A percentile compares a stretch with the other conserved stretches of the same genome.
phyloP scores from a whole-genome alignment of 2,888 invertebrate species.

The Cheilosia soror region DNA sequence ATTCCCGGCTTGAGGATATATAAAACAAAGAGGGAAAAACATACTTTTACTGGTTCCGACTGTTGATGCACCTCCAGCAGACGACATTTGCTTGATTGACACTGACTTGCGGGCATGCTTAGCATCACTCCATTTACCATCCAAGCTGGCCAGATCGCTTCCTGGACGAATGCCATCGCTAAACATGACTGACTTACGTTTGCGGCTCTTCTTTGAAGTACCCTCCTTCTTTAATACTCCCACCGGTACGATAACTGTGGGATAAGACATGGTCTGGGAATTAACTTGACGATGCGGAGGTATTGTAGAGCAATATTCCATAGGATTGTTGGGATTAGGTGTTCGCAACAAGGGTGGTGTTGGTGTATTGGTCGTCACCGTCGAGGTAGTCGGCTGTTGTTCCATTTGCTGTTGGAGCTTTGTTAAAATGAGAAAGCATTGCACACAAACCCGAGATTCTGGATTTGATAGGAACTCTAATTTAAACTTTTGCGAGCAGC shows the following conservation, averaged over 20 bases:
- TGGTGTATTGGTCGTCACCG: conserved; percentile 48
- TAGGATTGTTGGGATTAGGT: conserved; percentile 93
- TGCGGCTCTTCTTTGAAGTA: conserved; percentile 84
- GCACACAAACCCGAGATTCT: conserved; percentile 91
- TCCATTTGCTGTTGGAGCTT: conserved; percentile 81
- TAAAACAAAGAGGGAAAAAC: not conserved
- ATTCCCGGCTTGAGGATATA: too few species aligned
- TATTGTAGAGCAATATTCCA: conserved; percentile 93
- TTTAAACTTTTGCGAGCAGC: conserved; percentile 89
- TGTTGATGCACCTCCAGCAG: conserved; percentile 14
- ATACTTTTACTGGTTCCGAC: conserved; percentile 40
- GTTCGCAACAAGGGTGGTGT: conserved; percentile 81
- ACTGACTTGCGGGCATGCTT: conserved; percentile 80
- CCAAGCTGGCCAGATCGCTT: conserved; percentile 92
- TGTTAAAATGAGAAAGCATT: conserved; percentile 87
- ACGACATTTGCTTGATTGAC: conserved; percentile 5
- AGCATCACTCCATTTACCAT: conserved; percentile 86
- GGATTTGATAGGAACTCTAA: conserved; percentile 89
- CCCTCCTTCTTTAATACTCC: conserved; percentile 89
- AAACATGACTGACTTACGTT: conserved; percentile 92
- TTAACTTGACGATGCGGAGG: conserved; percentile 91
- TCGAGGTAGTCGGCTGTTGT: conserved; percentile 12
- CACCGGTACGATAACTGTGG: conserved; percentile 93
- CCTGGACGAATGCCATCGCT: conserved; percentile 94
- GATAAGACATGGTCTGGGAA: conserved; percentile 81